These are phyloP conservation scores for Chaetodon trifascialis DNA, from an alignment of 2,113 vertebrate genomes.

Conservation along the genomic window DNA sequence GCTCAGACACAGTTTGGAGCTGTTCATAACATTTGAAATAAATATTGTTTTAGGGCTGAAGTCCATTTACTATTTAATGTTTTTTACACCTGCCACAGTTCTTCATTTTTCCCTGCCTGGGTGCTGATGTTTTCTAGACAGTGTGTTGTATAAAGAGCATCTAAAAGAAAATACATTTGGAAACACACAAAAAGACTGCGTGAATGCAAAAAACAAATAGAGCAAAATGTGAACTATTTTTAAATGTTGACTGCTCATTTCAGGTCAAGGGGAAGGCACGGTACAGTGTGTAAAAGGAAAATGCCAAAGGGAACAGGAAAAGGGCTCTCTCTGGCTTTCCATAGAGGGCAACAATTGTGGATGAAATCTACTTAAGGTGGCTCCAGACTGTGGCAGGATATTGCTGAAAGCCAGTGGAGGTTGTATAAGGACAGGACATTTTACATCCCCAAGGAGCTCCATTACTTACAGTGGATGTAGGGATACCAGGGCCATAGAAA, in stretches of 20 bases:
- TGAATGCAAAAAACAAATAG: slow-evolving; percentile 37
- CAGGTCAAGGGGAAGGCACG: slow-evolving; percentile 64
- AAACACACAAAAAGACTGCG: slow-evolving; percentile 24
- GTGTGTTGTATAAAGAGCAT: not conserved
- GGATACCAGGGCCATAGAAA: slow-evolving; percentile 42
- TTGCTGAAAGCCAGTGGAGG: slow-evolving; percentile 48
- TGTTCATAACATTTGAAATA: not conserved
- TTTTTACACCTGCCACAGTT: not conserved
- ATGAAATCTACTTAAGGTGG: slow-evolving; percentile 49
- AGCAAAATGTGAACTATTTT: slow-evolving; percentile 58
- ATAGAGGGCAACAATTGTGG: slow-evolving; percentile 40
- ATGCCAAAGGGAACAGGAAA: slow-evolving; percentile 59
- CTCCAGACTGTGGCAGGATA: slow-evolving; percentile 28
- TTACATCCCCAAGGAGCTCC: slow-evolving; percentile 51
- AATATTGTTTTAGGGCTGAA: not conserved
- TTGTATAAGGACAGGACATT: slow-evolving; percentile 55
- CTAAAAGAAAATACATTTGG: slow-evolving; percentile 3
- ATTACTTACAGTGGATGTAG: slow-evolving; percentile 52
- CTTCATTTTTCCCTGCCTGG: not conserved
- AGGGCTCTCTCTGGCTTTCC: slow-evolving; percentile 52
- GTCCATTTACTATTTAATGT: not conserved
- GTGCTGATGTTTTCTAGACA: not conserved
- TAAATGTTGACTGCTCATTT: slow-evolving; percentile 68
- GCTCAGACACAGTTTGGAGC: not conserved
- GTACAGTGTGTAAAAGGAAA: slow-evolving; percentile 42